Percentiles rank a stretch among this genome's conserved stretches.
These are phyloP conservation scores for Notothenia coriiceps DNA, from an alignment of 2,113 vertebrate genomes.

Conservation along the genomic window DNA sequence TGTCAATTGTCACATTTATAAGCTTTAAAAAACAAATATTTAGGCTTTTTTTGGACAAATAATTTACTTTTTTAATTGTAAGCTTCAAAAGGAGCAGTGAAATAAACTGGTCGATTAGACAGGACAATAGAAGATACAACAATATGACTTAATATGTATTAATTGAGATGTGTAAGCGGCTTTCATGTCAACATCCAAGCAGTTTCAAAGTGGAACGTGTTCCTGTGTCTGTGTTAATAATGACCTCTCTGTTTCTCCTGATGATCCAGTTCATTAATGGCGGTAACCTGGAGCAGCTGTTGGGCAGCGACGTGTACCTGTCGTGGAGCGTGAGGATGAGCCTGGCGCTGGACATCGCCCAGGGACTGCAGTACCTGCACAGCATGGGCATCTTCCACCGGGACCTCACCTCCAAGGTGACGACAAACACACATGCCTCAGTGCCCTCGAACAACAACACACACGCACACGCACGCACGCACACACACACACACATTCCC, in stretches of 20 bases:
- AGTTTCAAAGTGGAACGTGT: not conserved
- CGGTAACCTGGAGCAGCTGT: slow-evolving; percentile 96
- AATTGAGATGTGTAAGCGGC: no score
- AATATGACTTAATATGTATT: no score
- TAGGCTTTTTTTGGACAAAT: not conserved
- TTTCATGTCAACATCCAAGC: no score
- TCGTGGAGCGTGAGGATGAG: slow-evolving; percentile 88
- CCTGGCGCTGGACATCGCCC: slow-evolving; percentile 92
- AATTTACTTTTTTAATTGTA: not conserved
- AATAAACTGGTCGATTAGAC: not conserved
- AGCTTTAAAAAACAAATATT: not conserved
- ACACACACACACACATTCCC: no score
- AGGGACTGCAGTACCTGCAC: slow-evolving; percentile 93
- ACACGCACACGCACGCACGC: not conserved
- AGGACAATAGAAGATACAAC: no score
- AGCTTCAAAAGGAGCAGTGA: not conserved
- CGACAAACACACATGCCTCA: not conserved
- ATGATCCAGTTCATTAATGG: slow-evolving; percentile 93
- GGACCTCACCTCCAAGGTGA: slow-evolving; percentile 94
- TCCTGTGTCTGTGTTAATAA: not conserved
- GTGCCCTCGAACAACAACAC: not conserved
- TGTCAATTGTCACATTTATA: not conserved
- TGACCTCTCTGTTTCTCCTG: not conserved
- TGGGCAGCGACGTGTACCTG: slow-evolving; percentile 90
- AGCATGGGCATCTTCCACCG: slow-evolving; percentile 96